A percentile compares a stretch with the other conserved stretches of the same genome.
Evolutionary conservation across 2,888 invertebrate genomes (phyloP).

Genomic region (Epistrophe eligans): DNA sequence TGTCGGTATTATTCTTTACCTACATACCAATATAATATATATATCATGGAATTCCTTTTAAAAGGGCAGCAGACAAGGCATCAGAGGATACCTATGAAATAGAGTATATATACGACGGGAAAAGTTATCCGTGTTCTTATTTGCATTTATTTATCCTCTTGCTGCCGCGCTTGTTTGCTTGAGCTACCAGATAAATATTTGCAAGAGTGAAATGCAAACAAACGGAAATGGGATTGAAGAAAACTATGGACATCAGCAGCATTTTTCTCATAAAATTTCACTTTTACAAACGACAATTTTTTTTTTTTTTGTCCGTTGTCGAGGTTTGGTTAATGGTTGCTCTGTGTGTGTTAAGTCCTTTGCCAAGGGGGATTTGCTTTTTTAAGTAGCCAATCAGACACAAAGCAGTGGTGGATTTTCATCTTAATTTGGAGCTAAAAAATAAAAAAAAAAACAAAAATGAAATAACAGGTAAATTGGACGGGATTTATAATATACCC

Average conservation of each 20-base stretch:
- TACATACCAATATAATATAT: not conserved
- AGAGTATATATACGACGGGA: not conserved
- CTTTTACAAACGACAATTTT: constrained; percentile 35
- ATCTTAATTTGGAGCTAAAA: constrained; percentile 43
- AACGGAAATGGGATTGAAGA: constrained; percentile 62
- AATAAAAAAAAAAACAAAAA: not conserved
- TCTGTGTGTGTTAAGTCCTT: constrained; percentile 11
- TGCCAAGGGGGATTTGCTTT: not conserved
- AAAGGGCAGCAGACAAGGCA: not conserved
- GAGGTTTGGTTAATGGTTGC: constrained; percentile 15
- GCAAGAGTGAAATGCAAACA: constrained; percentile 61
- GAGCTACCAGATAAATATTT: constrained; percentile 69
- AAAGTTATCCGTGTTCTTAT: constrained; percentile 55
- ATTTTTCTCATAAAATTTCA: constrained; percentile 60
- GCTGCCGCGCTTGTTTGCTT: constrained; percentile 59
- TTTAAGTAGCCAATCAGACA: constrained; percentile 26
- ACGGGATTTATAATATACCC: not conserved
- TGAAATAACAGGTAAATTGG: not conserved
- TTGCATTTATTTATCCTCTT: constrained; percentile 68
- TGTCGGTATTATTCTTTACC: constrained; percentile 31
- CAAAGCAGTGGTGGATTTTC: constrained; percentile 21
- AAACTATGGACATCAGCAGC: constrained; percentile 30
- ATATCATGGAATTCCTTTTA: constrained; percentile 5
- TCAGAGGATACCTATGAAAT: not conserved
- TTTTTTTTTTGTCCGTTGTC: not conserved